Conservation (phyloP, 2,888 invertebrate genomes). For the Malthinus seriepunctatus region DNA sequence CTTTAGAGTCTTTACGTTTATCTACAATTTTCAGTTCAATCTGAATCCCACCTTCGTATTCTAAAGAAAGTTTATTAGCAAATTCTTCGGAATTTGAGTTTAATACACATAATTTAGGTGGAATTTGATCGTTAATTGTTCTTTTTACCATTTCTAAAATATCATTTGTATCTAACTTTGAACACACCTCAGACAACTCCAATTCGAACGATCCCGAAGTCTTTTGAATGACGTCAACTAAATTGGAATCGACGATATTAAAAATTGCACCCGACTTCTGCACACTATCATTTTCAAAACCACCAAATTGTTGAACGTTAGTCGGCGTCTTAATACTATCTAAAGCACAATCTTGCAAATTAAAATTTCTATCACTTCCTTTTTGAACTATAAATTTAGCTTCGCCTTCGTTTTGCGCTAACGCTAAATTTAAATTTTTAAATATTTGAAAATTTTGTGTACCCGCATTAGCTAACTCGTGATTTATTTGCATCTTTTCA, state of each 20-base stretch:
- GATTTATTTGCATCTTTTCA: slow-evolving; percentile 47
- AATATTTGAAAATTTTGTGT: slow-evolving; percentile 49
- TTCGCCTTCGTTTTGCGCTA: slow-evolving; percentile 27
- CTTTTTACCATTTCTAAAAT: slow-evolving; percentile 80
- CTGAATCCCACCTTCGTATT: slow-evolving; percentile 73
- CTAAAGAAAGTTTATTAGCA: slow-evolving; percentile 47
- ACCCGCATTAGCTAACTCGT: slow-evolving; percentile 46
- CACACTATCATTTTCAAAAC: slow-evolving; percentile 13
- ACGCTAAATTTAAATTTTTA: slow-evolving; percentile 43
- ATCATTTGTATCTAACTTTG: slow-evolving; percentile 75
- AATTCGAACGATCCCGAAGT: slow-evolving; percentile 66
- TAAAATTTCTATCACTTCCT: slow-evolving; percentile 17
- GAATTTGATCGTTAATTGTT: slow-evolving; percentile 77
- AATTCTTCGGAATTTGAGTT: slow-evolving; percentile 47
- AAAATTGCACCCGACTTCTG: slow-evolving; percentile 12
- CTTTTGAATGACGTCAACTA: slow-evolving; percentile 42
- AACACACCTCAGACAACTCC: slow-evolving; percentile 77
- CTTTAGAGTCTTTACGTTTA: slow-evolving; percentile 71
- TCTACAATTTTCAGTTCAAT: slow-evolving; percentile 80
- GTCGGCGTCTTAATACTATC: slow-evolving; percentile 11
- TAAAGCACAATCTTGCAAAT: slow-evolving; percentile 9
- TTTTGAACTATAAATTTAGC: slow-evolving; percentile 23
- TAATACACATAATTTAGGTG: slow-evolving; percentile 68
- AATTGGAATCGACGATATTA: slow-evolving; percentile 11
- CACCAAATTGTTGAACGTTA: slow-evolving; percentile 22